Percentiles rank a stretch among this genome's conserved stretches.
phyloP scores from a whole-genome alignment of 2,888 invertebrate genomes.

The Cylindroiulus punctatus region DNA sequence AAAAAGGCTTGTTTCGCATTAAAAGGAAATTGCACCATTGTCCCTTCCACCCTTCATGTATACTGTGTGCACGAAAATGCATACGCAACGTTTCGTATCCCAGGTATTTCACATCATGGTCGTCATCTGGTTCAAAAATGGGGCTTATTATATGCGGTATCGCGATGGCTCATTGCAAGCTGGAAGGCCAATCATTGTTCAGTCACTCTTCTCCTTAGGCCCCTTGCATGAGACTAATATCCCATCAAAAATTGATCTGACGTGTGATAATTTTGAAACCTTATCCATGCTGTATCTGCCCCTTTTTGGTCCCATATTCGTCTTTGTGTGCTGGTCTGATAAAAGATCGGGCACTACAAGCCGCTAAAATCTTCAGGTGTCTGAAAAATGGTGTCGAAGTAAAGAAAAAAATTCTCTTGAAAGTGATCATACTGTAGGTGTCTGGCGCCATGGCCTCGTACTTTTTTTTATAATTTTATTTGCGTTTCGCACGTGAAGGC shows the following conservation, averaged over 20 bases:
- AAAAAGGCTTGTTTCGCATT: too few relatives aligned
- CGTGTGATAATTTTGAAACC: conserved; percentile 17
- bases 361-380: conserved; percentile 27
- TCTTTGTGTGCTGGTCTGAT: neutral
- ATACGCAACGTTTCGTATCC: too few relatives aligned
- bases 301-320: neutral
- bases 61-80: too few relatives aligned
- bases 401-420: neutral
- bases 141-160: neutral
- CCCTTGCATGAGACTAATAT: conserved; percentile 22
- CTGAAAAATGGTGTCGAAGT: neutral
- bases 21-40: too few relatives aligned
- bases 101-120: too few relatives aligned
- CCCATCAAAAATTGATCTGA: conserved; percentile 39
- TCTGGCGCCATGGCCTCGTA: neutral
- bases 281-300: neutral
- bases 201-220: neutral
- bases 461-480: neutral
- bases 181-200: neutral
- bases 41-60: too few relatives aligned
- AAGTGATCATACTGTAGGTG: conserved; percentile 36
- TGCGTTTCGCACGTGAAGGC: conserved; percentile 5
- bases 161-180: neutral
- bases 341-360: neutral
- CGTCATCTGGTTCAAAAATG: neutral